Percentiles rank a stretch among this genome's conserved stretches.
phyloP scores from a whole-genome alignment of 2,797 vertebrate species.

The Melanotaenia nigrans region DNA sequence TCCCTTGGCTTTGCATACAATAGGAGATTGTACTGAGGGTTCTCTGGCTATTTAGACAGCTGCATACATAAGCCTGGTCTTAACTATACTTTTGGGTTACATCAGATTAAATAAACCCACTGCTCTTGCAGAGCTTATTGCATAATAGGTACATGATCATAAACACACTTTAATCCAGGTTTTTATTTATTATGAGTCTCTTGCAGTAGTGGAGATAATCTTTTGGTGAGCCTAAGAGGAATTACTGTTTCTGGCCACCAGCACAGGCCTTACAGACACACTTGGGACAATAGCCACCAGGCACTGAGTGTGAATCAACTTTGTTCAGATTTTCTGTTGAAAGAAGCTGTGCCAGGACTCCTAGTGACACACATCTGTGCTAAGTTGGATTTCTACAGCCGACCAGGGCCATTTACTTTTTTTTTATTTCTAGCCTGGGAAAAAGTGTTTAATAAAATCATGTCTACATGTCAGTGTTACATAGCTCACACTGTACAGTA shows the following conservation, averaged over 20 bases:
- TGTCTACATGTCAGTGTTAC: slow-evolving; percentile 35
- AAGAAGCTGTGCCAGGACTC: slow-evolving; percentile 73
- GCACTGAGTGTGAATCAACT: slow-evolving; percentile 65
- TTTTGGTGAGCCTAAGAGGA: slow-evolving; percentile 52
- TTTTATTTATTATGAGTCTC: slow-evolving; percentile 37
- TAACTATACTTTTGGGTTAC: slow-evolving; percentile 53
- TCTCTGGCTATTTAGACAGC: slow-evolving; percentile 76
- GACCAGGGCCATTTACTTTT: slow-evolving; percentile 66
- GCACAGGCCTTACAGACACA: slow-evolving; percentile 35
- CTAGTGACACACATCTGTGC: slow-evolving; percentile 80
- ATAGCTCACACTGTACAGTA: slow-evolving; percentile 18
- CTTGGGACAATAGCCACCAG: slow-evolving; percentile 70
- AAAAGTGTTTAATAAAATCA: slow-evolving; percentile 52
- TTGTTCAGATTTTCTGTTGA: slow-evolving; percentile 64
- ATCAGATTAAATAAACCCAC: slow-evolving; percentile 66
- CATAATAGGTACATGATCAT: slow-evolving; percentile 65
- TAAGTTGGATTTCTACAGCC: slow-evolving; percentile 69
- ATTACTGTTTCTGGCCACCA: slow-evolving; percentile 44
- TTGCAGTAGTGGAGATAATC: slow-evolving; percentile 57
- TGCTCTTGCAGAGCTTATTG: slow-evolving; percentile 56
- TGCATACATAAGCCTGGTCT: slow-evolving; percentile 59
- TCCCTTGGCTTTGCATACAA: slow-evolving; percentile 44
- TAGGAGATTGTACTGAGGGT: slow-evolving; percentile 60
- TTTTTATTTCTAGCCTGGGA: slow-evolving; percentile 44
- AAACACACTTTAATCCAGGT: slow-evolving; percentile 15